phyloP scores from a whole-genome alignment of 2,888 invertebrate species.

The Leucophenga montana region DNA sequence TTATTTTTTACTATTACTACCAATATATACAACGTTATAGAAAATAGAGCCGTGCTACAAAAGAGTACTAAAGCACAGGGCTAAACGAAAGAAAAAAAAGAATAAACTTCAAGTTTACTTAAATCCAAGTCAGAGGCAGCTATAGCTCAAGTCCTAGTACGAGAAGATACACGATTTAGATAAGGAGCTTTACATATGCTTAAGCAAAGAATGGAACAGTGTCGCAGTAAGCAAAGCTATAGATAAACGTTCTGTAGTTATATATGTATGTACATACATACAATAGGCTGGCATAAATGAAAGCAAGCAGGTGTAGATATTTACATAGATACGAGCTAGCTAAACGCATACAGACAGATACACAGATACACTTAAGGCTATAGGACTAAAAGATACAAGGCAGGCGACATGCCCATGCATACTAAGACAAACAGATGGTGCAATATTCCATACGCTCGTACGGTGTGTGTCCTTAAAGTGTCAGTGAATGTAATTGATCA shows the following conservation, averaged over 20 bases:
- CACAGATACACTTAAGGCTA: constrained; percentile 36
- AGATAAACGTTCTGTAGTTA: neutral
- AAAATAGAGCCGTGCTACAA: too few species aligned
- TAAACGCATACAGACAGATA: constrained; percentile 22
- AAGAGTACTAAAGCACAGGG: too few species aligned
- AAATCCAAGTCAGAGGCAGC: neutral
- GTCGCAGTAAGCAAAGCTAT: neutral
- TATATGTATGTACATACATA: constrained; percentile 10
- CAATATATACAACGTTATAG: too few species aligned
- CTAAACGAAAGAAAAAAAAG: too few species aligned
- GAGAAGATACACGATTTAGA: constrained; percentile 54
- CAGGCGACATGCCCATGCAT: neutral
- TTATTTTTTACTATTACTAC: too few species aligned
- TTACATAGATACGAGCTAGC: constrained; percentile 9
- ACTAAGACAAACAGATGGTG: constrained; percentile 10
- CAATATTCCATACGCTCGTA: neutral
- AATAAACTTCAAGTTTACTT: too few species aligned
- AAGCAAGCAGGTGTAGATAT: constrained; percentile 16
- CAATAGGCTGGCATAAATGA: constrained; percentile 20
- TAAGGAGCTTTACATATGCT: constrained; percentile 64
- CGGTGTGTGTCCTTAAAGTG: constrained; percentile 22
- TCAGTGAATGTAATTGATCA: constrained; percentile 28
- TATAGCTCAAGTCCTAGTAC: neutral
- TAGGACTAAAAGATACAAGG: constrained; percentile 44
- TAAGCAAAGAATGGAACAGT: constrained; percentile 54